phyloP scores from a whole-genome alignment of 2,888 invertebrate genomes.

The Scaptomyza flava region DNA sequence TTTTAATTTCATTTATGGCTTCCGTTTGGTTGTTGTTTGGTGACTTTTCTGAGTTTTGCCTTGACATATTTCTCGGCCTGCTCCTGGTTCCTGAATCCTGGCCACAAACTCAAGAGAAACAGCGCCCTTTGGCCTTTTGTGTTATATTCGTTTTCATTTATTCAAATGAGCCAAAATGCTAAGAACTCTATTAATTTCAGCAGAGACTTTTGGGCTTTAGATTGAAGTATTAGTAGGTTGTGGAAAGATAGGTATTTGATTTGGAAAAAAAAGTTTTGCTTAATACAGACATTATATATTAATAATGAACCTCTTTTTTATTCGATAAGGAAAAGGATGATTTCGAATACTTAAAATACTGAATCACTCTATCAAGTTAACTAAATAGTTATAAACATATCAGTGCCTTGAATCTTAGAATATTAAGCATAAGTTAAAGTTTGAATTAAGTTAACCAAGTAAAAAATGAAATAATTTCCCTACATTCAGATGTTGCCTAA shows the following conservation, averaged over 20 bases:
- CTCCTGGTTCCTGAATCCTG: conserved; percentile 19
- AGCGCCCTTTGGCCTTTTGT: conserved; percentile 46
- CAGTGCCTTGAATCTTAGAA: no score
- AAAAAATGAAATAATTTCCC: no score
- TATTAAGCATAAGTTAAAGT: no score
- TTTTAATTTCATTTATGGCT: conserved; percentile 79
- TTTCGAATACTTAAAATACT: no score
- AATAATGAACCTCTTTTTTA: no score
- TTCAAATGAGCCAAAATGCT: conserved; percentile 48
- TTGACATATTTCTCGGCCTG: conserved; percentile 41
- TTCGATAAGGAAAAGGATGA: no score
- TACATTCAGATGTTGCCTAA: no score
- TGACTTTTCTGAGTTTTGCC: conserved; percentile 57
- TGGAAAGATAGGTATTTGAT: not conserved
- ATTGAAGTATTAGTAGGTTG: conserved; percentile 14
- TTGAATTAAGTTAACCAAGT: no score
- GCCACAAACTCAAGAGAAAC: conserved; percentile 6
- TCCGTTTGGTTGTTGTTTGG: conserved; percentile 67
- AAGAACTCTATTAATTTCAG: conserved; percentile 67
- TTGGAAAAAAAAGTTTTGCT: not conserved
- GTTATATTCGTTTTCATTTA: conserved; percentile 56
- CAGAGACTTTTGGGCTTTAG: conserved; percentile 37
- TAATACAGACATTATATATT: no score
- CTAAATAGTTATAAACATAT: no score
- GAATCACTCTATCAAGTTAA: no score